A percentile compares a stretch with the other conserved stretches of the same genome.
Evolutionary conservation across 2,888 invertebrate species (phyloP).

Genomic region (Polylopha cassiicola): DNA sequence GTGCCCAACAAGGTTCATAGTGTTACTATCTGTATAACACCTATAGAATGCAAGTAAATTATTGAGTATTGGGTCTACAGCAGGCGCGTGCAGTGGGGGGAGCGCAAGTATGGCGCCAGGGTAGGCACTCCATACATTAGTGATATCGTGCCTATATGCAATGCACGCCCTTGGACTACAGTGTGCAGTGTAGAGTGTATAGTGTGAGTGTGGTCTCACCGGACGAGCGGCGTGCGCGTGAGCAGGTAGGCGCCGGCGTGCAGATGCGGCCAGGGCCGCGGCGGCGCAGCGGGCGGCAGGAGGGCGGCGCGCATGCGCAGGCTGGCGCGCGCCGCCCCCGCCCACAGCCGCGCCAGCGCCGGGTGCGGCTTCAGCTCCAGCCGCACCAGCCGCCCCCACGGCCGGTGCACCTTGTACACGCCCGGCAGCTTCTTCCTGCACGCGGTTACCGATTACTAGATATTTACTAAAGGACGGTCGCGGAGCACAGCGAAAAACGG

Average conservation of each 20-base stretch:
- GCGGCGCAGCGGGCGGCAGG: conserved; percentile 89
- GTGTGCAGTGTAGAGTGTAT: conserved; percentile 52
- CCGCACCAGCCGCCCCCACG: conserved; percentile 79
- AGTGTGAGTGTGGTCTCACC: conserved; percentile 30
- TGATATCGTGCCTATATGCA: too few relatives aligned
- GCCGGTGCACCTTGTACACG: conserved; percentile 87
- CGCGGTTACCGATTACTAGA: too few relatives aligned
- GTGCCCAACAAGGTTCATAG: too few relatives aligned
- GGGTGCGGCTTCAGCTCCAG: conserved; percentile 93
- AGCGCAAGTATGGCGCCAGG: too few relatives aligned
- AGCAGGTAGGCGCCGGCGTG: conserved; percentile 84
- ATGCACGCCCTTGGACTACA: conserved; percentile 91
- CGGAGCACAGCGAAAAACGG: too few relatives aligned
- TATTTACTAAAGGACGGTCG: too few relatives aligned
- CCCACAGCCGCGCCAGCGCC: conserved; percentile 80
- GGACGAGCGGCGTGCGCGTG: conserved; percentile 73
- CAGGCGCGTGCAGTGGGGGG: too few relatives aligned
- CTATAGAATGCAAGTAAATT: too few relatives aligned
- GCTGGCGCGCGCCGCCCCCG: conserved; percentile 80
- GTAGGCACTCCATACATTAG: too few relatives aligned
- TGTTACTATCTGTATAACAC: too few relatives aligned
- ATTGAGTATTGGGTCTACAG: too few relatives aligned
- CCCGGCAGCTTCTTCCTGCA: conserved; percentile 82
- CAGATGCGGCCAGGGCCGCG: conserved; percentile 88
- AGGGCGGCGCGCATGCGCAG: conserved; percentile 84